phyloP scores from a whole-genome alignment of 2,113 vertebrate genomes.

The Proterorhinus semilunaris region DNA sequence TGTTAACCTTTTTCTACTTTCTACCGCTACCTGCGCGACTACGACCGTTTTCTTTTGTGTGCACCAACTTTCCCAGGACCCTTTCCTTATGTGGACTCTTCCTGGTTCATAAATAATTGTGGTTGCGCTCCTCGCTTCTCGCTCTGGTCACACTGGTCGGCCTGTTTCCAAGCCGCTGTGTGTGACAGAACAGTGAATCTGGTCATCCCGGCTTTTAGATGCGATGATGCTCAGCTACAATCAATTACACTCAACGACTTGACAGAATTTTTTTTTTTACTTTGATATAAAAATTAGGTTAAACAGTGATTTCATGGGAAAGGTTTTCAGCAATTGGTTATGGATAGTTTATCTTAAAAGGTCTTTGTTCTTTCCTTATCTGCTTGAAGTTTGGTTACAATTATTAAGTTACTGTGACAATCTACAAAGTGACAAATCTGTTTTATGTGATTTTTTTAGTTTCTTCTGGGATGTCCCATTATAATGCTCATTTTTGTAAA shows the following conservation, averaged over 20 bases:
- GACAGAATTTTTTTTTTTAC: no score
- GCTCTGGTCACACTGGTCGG: constrained; percentile 34
- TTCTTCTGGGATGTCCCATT: no score
- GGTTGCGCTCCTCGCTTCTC: constrained; percentile 3
- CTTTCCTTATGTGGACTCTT: constrained; percentile 47
- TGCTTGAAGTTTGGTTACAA: background rate
- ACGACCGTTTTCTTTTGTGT: constrained; percentile 69
- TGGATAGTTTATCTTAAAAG: constrained; percentile 2
- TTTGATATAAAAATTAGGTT: constrained; percentile 1
- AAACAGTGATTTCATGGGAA: constrained; percentile 4
- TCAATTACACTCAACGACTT: constrained; percentile 12
- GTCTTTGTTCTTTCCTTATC: background rate
- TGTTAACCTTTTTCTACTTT: constrained; percentile 29
- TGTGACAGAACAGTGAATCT: background rate
- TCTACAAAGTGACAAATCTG: no score
- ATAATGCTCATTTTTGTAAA: no score
- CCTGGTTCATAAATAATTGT: constrained; percentile 59
- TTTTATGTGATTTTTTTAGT: no score
- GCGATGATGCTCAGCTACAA: background rate
- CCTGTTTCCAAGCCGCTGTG: constrained; percentile 18
- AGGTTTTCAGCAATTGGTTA: constrained; percentile 4
- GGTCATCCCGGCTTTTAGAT: constrained; percentile 6
- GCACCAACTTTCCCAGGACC: constrained; percentile 69
- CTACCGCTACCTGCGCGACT: constrained; percentile 45
- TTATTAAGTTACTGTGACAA: no score